Conservation (phyloP, 2,113 vertebrate genomes). For the Neodon shergylaensis region DNA sequence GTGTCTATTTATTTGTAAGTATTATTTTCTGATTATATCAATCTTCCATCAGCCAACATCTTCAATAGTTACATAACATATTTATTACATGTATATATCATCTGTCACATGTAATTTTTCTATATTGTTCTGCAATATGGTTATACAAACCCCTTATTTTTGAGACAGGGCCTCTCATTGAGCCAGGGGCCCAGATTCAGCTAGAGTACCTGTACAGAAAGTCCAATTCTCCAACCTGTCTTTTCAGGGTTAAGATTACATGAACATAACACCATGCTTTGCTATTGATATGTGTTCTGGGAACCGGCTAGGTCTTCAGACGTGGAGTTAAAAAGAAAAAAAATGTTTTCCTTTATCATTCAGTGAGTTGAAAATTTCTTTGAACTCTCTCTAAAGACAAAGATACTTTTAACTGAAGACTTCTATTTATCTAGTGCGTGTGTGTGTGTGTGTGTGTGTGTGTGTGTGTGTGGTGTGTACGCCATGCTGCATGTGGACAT, state of each 20-base stretch:
- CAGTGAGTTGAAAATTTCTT: not conserved
- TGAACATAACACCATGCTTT: not conserved
- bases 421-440: not conserved
- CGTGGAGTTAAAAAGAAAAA: not conserved
- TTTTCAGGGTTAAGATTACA: not conserved
- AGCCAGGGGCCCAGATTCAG: not conserved
- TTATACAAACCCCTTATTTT: not conserved
- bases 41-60: not conserved
- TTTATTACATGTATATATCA: not conserved
- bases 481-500: not conserved
- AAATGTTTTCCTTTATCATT: not conserved
- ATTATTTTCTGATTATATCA: slow-evolving; percentile 16
- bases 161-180: not conserved
- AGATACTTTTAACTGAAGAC: not conserved
- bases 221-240: not conserved
- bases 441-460: no score
- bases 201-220: not conserved
- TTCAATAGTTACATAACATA: not conserved
- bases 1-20: not conserved
- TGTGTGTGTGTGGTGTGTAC: no score
- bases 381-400: not conserved
- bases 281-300: not conserved
- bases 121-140: not conserved
- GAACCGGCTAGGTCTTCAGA: not conserved
- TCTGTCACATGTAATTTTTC: slow-evolving; percentile 11